A percentile compares a stretch with the other conserved stretches of the same genome.
Evolutionary conservation across 2,888 invertebrate genomes (phyloP).

Genomic region (Chymomyza fuscimana): DNA sequence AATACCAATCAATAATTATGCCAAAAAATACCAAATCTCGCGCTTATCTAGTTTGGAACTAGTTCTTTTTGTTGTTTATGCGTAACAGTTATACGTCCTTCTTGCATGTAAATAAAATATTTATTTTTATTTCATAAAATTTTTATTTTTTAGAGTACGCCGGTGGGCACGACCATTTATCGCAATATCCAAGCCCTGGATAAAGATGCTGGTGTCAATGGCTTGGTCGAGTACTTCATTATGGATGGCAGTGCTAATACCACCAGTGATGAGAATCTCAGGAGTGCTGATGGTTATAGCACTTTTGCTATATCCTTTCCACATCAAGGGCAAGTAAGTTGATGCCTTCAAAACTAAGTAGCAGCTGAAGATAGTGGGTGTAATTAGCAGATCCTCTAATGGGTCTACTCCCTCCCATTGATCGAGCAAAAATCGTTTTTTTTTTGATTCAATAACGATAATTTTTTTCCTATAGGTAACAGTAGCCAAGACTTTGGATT

Average conservation of each 20-base stretch:
- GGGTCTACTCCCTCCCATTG: too few relatives aligned
- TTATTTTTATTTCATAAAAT: neutral
- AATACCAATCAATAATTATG: too few relatives aligned
- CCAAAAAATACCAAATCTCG: too few relatives aligned
- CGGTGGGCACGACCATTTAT: slow-evolving; percentile 92
- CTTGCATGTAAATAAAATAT: neutral
- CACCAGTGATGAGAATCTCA: slow-evolving; percentile 82
- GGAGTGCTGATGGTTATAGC: slow-evolving; percentile 88
- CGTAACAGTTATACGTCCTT: too few relatives aligned
- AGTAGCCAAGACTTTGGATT: slow-evolving; percentile 91
- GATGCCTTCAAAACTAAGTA: neutral
- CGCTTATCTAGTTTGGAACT: too few relatives aligned
- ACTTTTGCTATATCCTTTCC: slow-evolving; percentile 92
- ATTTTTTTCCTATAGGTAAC: slow-evolving; percentile 82
- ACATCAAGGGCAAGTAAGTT: slow-evolving; percentile 87
- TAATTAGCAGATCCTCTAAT: too few relatives aligned
- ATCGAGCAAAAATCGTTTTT: neutral
- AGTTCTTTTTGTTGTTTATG: too few relatives aligned
- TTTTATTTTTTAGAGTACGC: slow-evolving; percentile 84
- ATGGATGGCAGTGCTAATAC: slow-evolving; percentile 82
- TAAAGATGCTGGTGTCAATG: slow-evolving; percentile 93
- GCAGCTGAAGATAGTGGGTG: too few relatives aligned
- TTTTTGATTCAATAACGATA: neutral
- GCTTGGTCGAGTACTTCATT: slow-evolving; percentile 91
- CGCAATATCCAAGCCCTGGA: slow-evolving; percentile 89